A percentile compares a stretch with the other conserved stretches of the same genome.
These are phyloP conservation scores for Drosophila diplacantha DNA, from an alignment of 2,888 invertebrate genomes.

Conservation along the genomic window DNA sequence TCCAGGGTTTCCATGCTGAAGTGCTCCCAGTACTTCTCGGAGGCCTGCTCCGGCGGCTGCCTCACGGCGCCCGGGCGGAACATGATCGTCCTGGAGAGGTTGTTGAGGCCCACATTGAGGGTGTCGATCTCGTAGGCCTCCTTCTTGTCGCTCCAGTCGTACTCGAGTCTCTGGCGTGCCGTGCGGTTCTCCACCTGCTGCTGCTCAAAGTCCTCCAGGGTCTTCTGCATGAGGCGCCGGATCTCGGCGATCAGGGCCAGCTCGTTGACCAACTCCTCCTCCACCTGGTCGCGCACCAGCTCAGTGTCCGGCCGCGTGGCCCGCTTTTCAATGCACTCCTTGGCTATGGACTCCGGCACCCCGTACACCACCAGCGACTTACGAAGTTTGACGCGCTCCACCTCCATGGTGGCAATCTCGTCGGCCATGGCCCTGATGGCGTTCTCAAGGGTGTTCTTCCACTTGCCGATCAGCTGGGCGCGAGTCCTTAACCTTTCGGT, in stretches of 20 bases:
- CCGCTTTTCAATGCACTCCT: constrained; percentile 86
- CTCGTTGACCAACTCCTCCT: constrained; percentile 88
- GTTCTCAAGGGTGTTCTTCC: constrained; percentile 86
- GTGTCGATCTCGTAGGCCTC: constrained; percentile 88
- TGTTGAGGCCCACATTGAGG: constrained; percentile 83
- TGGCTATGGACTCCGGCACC: constrained; percentile 86
- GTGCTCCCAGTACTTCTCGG: constrained; percentile 90
- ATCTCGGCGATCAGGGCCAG: constrained; percentile 85
- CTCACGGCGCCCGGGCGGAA: constrained; percentile 89
- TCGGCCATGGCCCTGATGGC: constrained; percentile 84
- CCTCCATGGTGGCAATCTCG: constrained; percentile 84
- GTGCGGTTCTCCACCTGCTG: constrained; percentile 87
- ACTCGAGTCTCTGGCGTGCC: constrained; percentile 89
- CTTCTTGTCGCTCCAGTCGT: constrained; percentile 94
- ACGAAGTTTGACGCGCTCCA: constrained; percentile 83
- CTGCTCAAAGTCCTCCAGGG: constrained; percentile 83
- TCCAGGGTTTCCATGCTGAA: constrained; percentile 88
- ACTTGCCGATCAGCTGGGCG: constrained; percentile 84
- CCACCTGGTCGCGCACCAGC: constrained; percentile 86
- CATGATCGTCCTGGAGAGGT: constrained; percentile 84
- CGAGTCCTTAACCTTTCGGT: constrained; percentile 83
- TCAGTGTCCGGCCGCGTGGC: constrained; percentile 85
- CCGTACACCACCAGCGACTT: constrained; percentile 83
- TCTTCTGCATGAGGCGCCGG: constrained; percentile 81
- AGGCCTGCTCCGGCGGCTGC: constrained; percentile 89